Conservation (phyloP, 2,888 invertebrate genomes). For the Automeris io region DNA sequence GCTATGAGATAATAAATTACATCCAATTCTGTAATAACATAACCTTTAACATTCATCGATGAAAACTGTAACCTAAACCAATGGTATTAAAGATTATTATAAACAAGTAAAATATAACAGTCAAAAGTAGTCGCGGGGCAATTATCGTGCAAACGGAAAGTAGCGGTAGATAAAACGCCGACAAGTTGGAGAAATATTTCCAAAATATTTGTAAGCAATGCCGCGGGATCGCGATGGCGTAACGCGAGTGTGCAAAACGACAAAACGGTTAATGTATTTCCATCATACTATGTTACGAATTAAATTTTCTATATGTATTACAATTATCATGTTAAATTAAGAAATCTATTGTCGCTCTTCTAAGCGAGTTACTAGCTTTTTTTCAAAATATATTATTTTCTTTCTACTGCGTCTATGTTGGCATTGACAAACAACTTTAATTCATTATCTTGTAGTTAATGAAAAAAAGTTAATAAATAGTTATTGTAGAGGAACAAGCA, state of each 20-base stretch:
- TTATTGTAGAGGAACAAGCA: no score
- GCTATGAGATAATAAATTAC: conserved; percentile 61
- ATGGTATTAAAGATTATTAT: background rate
- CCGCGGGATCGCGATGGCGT: conserved; percentile 39
- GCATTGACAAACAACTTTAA: no score
- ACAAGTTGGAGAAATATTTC: conserved; percentile 76
- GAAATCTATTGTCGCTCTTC: conserved; percentile 9
- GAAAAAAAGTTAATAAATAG: no score
- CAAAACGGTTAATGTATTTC: conserved; percentile 18
- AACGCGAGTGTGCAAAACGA: conserved; percentile 10
- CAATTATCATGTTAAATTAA: conserved; percentile 10
- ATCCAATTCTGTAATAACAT: conserved; percentile 12
- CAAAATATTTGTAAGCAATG: conserved; percentile 73
- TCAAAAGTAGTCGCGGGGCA: conserved; percentile 1
- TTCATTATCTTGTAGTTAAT: no score
- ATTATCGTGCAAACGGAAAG: conserved; percentile 71
- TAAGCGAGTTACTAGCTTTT: no score
- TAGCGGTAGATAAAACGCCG: conserved; percentile 73
- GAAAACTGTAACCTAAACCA: conserved; percentile 12
- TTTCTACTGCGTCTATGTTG: no score
- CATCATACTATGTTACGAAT: conserved; percentile 6
- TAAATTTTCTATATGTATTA: background rate
- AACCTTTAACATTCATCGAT: conserved; percentile 7
- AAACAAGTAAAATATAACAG: conserved; percentile 4
- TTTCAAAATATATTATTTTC: no score